phyloP scores from a whole-genome alignment of 2,113 vertebrate genomes.

The Campylorhamphus procurvoides region DNA sequence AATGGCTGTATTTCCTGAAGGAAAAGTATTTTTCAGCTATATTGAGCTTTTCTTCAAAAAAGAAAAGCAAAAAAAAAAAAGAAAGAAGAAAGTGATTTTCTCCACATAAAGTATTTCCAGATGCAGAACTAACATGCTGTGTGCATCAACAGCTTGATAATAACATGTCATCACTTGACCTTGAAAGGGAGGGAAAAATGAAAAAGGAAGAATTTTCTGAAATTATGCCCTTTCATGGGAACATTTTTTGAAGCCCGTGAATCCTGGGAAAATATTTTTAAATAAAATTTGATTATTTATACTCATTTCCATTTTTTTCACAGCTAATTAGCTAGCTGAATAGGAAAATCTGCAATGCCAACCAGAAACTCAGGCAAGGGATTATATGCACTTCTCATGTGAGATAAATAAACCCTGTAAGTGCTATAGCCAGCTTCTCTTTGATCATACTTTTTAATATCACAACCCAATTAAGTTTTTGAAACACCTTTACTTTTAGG shows the following conservation, averaged over 20 bases:
- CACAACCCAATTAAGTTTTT: constrained; percentile 4
- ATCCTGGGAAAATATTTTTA: constrained; percentile 45
- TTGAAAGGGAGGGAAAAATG: not conserved
- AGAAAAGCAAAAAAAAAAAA: not conserved
- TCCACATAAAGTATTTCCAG: constrained; percentile 47
- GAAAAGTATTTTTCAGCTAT: constrained; percentile 24
- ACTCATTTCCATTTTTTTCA: constrained; percentile 58
- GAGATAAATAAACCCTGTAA: constrained; percentile 56
- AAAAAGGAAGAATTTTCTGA: constrained; percentile 55
- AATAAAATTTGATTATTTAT: constrained; percentile 54
- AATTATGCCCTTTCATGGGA: constrained; percentile 58
- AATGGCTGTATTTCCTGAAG: constrained; percentile 39
- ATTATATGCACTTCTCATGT: constrained; percentile 49
- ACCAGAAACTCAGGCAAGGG: constrained; percentile 40
- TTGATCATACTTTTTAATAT: constrained; percentile 48
- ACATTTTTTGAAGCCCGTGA: constrained; percentile 59
- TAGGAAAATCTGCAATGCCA: constrained; percentile 51
- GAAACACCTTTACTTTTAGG: constrained; percentile 19
- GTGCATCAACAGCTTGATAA: constrained; percentile 51
- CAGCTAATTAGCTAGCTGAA: constrained; percentile 64
- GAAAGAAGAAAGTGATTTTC: not conserved
- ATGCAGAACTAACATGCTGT: constrained; percentile 38
- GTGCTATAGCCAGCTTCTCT: constrained; percentile 36
- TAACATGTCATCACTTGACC: constrained; percentile 52
- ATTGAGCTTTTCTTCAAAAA: not conserved